Conservation (phyloP, 2,797 vertebrate genomes). For the Platyrinchus mystaceus region DNA sequence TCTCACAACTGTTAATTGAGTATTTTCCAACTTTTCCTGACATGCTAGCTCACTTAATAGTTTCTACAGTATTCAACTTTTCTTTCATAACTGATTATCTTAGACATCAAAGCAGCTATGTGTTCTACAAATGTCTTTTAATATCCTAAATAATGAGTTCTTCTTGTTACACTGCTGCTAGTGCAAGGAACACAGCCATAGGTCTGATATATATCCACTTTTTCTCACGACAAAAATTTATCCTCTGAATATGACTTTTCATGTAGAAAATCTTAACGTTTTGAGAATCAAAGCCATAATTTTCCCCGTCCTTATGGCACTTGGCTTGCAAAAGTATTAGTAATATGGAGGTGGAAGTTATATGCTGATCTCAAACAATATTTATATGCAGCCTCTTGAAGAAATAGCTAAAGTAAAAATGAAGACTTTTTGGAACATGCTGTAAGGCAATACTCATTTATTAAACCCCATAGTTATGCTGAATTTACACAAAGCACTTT, state of each 20-base stretch:
- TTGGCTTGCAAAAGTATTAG: neutral
- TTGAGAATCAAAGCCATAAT: neutral
- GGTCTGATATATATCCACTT: neutral
- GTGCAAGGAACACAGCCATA: neutral
- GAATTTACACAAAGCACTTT: neutral
- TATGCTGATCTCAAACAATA: neutral
- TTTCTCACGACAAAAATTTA: neutral
- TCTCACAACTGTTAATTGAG: conserved; percentile 66
- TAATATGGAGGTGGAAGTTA: neutral
- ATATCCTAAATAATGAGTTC: neutral
- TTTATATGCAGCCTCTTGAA: neutral
- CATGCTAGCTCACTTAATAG: conserved; percentile 33
- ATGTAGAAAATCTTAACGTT: neutral
- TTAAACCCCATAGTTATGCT: neutral
- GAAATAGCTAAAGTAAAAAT: neutral
- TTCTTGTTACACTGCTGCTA: neutral
- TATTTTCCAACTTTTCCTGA: conserved; percentile 56
- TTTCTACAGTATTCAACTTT: neutral
- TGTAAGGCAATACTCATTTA: neutral
- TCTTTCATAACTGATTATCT: neutral
- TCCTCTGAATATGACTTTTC: neutral
- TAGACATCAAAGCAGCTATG: neutral
- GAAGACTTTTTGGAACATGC: neutral
- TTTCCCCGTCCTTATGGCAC: neutral
- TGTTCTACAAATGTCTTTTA: neutral